Base-by-base conservation (phyloP, 2,113 vertebrate genomes). In the Chamaetylas fuelleborni region DNA sequence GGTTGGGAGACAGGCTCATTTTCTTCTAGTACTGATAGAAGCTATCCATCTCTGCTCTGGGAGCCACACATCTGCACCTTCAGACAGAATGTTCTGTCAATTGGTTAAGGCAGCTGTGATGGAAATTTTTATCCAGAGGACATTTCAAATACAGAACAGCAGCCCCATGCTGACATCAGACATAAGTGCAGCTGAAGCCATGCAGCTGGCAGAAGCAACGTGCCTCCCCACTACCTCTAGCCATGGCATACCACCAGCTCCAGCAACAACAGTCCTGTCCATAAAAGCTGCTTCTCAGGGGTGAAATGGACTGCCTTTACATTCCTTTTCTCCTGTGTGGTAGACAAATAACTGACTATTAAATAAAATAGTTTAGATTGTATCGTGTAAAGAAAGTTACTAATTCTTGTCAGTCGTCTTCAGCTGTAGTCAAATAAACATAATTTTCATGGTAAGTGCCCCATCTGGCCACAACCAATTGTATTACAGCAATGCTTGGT, bases 61-160 rank as follows among this genome's bases (percentile, higher is more conserved):
- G 88, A 93, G 79, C 66, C 4, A 22, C 88, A 92, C 86, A 88
- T 88, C 91, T 88, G 88, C 83, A 90, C 93, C 45, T 56, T 81
- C 90, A 91, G 84, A 87, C 73, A 76, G 93, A 96, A 93, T 9
- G 31, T 73, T 81, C 81, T 91, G 84, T 91, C 95, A 87, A 69
- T 81, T 90, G 90, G 65, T 31, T 90, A 54, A 94, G 92, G 95
- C 92, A 95, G 82, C 86, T 96, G 77, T 78, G 92, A 90, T 94
- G 76, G 91, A 83, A 92, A 94, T 73, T 88, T 95, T 90, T 93
- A 96, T 96, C 90, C 91, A 81, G 86, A 93, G 88, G 92, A 92
- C 86, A 86, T 90, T 91, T 92, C 82, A 93, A 78, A 92, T 81
- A 77, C 82, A 71, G 77, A 83, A n/a, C 36, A 83, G 76, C 82